Conservation (phyloP, 1,140 invertebrate genomes). For the Drosophila erecta region DNA sequence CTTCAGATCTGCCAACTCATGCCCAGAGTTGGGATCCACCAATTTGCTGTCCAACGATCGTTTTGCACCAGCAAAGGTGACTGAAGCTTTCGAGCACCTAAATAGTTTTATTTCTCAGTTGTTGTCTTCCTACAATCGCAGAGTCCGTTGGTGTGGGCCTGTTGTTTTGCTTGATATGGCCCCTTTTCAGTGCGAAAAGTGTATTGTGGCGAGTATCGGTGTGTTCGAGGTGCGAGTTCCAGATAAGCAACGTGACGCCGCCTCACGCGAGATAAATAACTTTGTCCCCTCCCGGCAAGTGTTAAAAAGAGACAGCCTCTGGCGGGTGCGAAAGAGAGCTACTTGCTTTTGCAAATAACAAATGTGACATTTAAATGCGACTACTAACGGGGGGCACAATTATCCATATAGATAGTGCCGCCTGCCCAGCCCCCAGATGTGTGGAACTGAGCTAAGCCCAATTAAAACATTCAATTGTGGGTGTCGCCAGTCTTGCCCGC, state of each 20-base stretch:
- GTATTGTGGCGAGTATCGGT: constrained; percentile 16
- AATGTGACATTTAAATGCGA: constrained; percentile 55
- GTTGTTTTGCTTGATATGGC: constrained; percentile 51
- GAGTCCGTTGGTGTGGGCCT: constrained; percentile 3
- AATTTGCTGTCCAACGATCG: constrained; percentile 16
- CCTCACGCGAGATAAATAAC: constrained; percentile 72
- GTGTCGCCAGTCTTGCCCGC: background rate
- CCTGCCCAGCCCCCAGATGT: constrained; percentile 22
- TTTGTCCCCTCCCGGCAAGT: background rate
- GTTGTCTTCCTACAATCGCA: background rate
- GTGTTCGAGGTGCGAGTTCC: constrained; percentile 50
- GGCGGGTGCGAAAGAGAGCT: background rate
- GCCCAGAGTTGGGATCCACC: constrained; percentile 20
- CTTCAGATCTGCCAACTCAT: constrained; percentile 31
- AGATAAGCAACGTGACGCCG: constrained; percentile 75
- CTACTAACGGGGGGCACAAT: constrained; percentile 18
- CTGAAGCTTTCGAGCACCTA: constrained; percentile 20
- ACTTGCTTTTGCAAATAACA: constrained; percentile 35
- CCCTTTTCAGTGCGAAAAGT: background rate
- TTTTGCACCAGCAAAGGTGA: constrained; percentile 11
- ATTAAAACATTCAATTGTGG: constrained; percentile 9
- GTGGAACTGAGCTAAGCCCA: constrained; percentile 1
- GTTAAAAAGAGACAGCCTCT: constrained; percentile 2
- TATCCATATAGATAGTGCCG: constrained; percentile 26
- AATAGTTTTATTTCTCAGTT: constrained; percentile 29